phyloP scores from a whole-genome alignment of 2,888 invertebrate species.

The Drosophila macrospina region DNA sequence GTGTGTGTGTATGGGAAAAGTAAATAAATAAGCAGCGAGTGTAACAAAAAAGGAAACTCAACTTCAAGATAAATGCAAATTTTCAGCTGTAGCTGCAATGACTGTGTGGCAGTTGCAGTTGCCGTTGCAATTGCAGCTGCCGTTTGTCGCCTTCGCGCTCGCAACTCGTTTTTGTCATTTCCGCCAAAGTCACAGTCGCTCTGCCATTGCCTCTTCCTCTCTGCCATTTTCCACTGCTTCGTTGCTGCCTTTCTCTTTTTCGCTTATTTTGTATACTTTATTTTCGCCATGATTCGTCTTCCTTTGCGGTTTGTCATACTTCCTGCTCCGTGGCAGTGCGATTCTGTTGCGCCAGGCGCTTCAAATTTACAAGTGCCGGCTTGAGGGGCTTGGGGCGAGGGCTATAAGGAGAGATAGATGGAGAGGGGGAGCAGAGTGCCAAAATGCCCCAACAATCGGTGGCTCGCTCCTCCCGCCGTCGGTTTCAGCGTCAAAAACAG shows the following conservation, averaged over 20 bases:
- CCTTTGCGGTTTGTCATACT: slow-evolving; percentile 62
- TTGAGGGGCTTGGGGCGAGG: too few relatives aligned
- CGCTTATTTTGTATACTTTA: slow-evolving; percentile 1
- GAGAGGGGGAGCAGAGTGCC: background rate
- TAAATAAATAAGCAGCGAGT: slow-evolving; percentile 61
- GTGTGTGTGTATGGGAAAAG: slow-evolving; percentile 17
- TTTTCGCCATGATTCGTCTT: slow-evolving; percentile 38
- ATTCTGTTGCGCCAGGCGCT: slow-evolving; percentile 48
- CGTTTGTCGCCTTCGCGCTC: slow-evolving; percentile 22
- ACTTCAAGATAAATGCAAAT: slow-evolving; percentile 76
- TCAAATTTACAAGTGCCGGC: slow-evolving; percentile 49
- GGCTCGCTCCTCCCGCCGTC: background rate
- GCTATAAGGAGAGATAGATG: too few relatives aligned
- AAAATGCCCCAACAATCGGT: slow-evolving; percentile 6
- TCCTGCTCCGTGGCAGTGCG: slow-evolving; percentile 49
- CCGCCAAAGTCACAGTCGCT: slow-evolving; percentile 52
- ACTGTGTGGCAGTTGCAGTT: slow-evolving; percentile 11
- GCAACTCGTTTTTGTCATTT: slow-evolving; percentile 60
- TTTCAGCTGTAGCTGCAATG: slow-evolving; percentile 44
- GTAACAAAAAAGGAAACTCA: slow-evolving; percentile 35
- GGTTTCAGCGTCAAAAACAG: slow-evolving; percentile 53
- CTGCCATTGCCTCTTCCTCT: slow-evolving; percentile 11
- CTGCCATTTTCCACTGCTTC: background rate
- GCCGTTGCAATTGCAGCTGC: slow-evolving; percentile 2
- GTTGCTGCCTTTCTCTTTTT: slow-evolving; percentile 7